Base-by-base conservation (phyloP, 2,888 invertebrate species). In the Melieria picta region DNA sequence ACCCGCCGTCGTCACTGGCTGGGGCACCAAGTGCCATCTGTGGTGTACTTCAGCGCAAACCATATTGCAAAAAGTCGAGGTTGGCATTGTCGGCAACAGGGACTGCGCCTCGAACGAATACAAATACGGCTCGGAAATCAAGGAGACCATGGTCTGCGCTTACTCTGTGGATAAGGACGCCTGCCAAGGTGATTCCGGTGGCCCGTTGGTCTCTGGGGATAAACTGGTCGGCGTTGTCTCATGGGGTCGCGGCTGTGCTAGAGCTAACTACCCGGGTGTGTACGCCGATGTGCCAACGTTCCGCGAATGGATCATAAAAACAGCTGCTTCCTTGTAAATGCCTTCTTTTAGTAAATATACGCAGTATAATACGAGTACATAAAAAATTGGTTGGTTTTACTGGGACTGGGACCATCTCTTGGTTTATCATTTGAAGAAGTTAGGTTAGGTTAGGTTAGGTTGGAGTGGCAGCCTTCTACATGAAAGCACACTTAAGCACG, bases 121-220 rank as follows among this genome's bases (percentile, higher is more conserved):
- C 70, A 80, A 80, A 43, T 82, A 84, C 16, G 82, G 79, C 1
- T 57, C 52, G 1, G 52, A 75, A 47, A 76, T 82, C 5, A 60
- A 58, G 45, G 74, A 79, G 0, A 78, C 79, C 16, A 87, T 85
- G 83, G 74, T 83, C 6, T 86, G 85, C 65, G 86, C 83, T 46
- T 69, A 74, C 50, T 77, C 74, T 58, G 78, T 77, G 46, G 72
- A 79, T 3, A 84, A 83, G 77, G 86, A 85, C 75, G 81, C 84
- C 65, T 86, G 85, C 75, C 85, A 85, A 75, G 86, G 87, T 72
- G 87, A 87, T 71, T 86, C 85, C 4, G 87, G 87, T 74, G 87
- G 87, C n/a, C 87, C 87, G 65, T 71, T 85, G 75, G 83, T 83
- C 5, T 69, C 81, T 48, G 56, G 76, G 3, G 71, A 73, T 4